phyloP scores from a whole-genome alignment of 2,113 vertebrate genomes.

The Callithrix jacchus region DNA sequence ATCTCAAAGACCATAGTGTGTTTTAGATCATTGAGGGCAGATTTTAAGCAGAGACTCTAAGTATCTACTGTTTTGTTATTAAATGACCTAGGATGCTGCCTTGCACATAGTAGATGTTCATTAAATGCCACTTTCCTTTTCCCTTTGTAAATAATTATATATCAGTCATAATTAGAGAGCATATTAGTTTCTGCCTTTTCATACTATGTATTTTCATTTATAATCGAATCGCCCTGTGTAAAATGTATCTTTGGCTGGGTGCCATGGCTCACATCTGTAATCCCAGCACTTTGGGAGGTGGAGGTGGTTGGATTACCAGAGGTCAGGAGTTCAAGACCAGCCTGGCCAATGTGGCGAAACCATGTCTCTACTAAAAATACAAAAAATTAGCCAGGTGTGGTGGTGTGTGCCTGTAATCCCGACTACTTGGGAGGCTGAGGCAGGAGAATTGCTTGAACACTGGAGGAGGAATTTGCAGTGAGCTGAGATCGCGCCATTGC shows the following conservation, averaged over 20 bases:
- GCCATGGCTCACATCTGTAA: too few relatives aligned
- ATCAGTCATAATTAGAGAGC: background rate
- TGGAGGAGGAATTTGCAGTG: too few relatives aligned
- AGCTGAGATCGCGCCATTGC: too few relatives aligned
- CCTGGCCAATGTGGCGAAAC: too few relatives aligned
- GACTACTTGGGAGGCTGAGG: too few relatives aligned
- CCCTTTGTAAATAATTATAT: conserved; percentile 1
- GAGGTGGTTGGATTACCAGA: too few relatives aligned
- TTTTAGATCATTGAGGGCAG: background rate
- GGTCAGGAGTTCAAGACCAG: too few relatives aligned
- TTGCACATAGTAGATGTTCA: conserved; percentile 25
- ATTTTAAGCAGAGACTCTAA: background rate
- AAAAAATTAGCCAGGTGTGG: too few relatives aligned
- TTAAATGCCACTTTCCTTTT: conserved; percentile 20
- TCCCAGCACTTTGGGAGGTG: too few relatives aligned
- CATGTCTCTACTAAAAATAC: too few relatives aligned
- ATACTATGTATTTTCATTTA: background rate
- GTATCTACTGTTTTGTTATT: background rate
- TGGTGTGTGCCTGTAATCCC: too few relatives aligned
- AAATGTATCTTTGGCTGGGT: background rate
- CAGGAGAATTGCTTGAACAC: too few relatives aligned
- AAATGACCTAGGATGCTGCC: conserved; percentile 9
- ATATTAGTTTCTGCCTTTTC: background rate
- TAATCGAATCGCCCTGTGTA: background rate
- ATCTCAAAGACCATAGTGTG: background rate